Base-by-base conservation (phyloP, 2,888 invertebrate genomes). In the Mellilla xanthometata region DNA sequence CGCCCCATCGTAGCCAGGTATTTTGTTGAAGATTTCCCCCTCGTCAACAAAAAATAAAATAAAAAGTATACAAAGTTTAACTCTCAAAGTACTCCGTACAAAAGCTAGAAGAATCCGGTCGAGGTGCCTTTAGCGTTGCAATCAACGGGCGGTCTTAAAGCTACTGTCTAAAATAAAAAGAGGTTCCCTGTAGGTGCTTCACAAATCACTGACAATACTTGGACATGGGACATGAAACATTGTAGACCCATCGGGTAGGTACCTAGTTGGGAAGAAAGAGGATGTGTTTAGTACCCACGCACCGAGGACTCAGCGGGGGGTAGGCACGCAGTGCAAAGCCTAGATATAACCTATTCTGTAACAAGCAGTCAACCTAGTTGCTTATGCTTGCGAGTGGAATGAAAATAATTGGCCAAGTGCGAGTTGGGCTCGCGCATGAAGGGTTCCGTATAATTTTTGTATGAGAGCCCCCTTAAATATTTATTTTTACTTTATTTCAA, bases 101-200 rank as follows among this genome's bases (percentile, higher is more conserved):
- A 33, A 10, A 10, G 26, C 11, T 27, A n/a, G 23, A 27, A 38
- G 45, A 50, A 54, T 54, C 36, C 39, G 31, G 50, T 44, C 19
- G 40, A 42, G 40, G 43, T 54, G 44, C 11, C 11, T 1, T 27
- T 27, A 2, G 26, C 27, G 19, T 26, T 13, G 33, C 28, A 26
- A 33, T 26, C 33, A 51, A 43, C 54, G 40, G 54, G 54, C 39
- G 51, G 39, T 51, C 49, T 31, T 19, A 30, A 39, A 39, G 31
- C 44, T 47, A 31, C 42, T 12, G 15, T 15, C 4, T 12, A 29
- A 26, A 1, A n/a, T 10, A 22, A 38, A 27, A 13, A 28, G 29
- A 28, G 22, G 23, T 9, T 29, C n/a, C 12, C 29, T 38, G 7
- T 22, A 3, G 38, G 38, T 12, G 12, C 28, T 29, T 38, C 12